Evolutionary conservation across 30 jellyfish, hydroid and myxozoan species (phyloP).

Genomic region (Aurelia aurita complex sp. Pacific): DNA sequence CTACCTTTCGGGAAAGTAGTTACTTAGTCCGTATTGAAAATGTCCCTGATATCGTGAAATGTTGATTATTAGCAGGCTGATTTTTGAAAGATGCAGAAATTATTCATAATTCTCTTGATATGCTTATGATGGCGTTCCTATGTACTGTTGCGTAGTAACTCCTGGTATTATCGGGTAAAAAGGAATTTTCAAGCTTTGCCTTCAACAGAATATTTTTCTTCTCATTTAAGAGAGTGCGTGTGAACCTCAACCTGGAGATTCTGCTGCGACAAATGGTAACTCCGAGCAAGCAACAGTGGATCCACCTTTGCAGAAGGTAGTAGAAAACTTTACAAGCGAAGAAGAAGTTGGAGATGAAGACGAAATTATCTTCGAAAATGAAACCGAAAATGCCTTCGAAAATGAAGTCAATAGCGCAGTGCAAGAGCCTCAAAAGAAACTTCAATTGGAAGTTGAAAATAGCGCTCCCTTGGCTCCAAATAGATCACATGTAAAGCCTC

Average conservation of each 20-base stretch:
- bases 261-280: neutral
- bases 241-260: conserved; percentile 8
- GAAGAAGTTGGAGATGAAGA: too few relatives aligned
- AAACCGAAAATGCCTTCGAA: too few relatives aligned
- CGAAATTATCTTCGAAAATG: too few relatives aligned
- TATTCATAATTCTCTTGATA: conserved; percentile 2
- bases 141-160: conserved; percentile 6
- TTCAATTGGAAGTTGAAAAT: too few relatives aligned
- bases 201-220: conserved; percentile 3
- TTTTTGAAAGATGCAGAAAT: neutral
- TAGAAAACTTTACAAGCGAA: neutral
- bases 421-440: too few relatives aligned
- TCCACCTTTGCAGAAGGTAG: conserved; percentile 10
- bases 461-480: too few relatives aligned
- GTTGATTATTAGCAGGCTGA: neutral
- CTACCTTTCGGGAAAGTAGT: neutral
- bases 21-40: neutral
- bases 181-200: neutral
- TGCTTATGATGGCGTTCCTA: conserved; percentile 8
- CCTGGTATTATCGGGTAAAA: neutral
- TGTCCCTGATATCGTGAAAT: conserved; percentile 8
- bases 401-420: neutral
- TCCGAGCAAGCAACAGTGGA: conserved; percentile 5
- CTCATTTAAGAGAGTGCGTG: conserved; percentile 11
- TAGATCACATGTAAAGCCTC: too few relatives aligned